These are phyloP conservation scores for Benthosema pterotum DNA, from an alignment of 2,797 vertebrate genomes.

Conservation along the genomic window DNA sequence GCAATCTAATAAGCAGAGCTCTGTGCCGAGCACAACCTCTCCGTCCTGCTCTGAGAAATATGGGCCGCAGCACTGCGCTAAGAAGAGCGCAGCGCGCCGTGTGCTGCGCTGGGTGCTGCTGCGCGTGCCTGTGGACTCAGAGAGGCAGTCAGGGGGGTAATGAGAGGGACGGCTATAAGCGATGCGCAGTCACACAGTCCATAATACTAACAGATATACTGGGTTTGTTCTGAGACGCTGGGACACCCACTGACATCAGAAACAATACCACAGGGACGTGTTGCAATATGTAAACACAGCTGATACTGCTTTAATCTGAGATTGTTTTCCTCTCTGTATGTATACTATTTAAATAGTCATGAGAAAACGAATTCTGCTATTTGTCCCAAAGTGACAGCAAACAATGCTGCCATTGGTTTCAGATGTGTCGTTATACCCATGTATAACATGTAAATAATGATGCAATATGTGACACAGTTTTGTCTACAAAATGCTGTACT, in stretches of 20 bases:
- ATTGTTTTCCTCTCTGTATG: too few relatives aligned
- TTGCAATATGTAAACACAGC: too few relatives aligned
- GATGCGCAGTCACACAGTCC: slow-evolving; percentile 66
- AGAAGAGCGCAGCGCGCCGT: slow-evolving; percentile 21
- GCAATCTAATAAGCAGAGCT: slow-evolving; percentile 56
- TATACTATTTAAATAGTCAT: too few relatives aligned
- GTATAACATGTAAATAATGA: too few relatives aligned
- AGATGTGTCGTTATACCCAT: too few relatives aligned
- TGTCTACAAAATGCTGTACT: too few relatives aligned
- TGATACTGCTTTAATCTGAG: too few relatives aligned
- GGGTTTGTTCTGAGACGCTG: slow-evolving; percentile 32
- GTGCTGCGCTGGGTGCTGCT: slow-evolving; percentile 11
- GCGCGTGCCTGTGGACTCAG: slow-evolving; percentile 43
- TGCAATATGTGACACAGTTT: too few relatives aligned
- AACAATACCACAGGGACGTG: slow-evolving; percentile 30
- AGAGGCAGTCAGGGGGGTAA: slow-evolving; percentile 58
- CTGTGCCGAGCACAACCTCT: slow-evolving; percentile 52
- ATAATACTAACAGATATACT: too few relatives aligned
- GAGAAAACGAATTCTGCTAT: too few relatives aligned
- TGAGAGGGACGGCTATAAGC: slow-evolving; percentile 56
- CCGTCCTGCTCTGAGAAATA: slow-evolving; percentile 50
- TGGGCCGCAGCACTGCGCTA: slow-evolving; percentile 36
- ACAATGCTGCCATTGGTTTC: too few relatives aligned
- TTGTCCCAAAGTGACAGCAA: too few relatives aligned
- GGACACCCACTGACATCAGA: slow-evolving; percentile 39